Percentiles rank a stretch among this genome's conserved stretches.
These are phyloP conservation scores for Asobara japonica DNA, from an alignment of 1,140 invertebrate species.

Conservation along the genomic window DNA sequence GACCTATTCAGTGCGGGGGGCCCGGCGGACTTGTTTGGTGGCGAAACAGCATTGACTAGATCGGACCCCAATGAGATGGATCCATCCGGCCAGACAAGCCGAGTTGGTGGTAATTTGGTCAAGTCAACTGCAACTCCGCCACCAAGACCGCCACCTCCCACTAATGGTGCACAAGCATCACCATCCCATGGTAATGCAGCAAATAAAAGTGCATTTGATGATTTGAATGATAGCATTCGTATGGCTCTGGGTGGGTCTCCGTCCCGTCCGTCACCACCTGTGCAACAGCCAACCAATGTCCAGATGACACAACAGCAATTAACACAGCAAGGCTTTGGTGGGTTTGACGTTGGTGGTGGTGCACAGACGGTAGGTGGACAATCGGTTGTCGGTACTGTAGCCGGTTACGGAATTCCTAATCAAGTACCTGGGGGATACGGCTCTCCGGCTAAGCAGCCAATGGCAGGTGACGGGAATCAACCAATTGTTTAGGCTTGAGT, in stretches of 20 bases:
- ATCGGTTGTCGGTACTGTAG: conserved; percentile 40
- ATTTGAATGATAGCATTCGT: conserved; percentile 76
- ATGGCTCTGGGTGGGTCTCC: conserved; percentile 75
- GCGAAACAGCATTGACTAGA: conserved; percentile 57
- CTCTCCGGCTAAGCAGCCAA: conserved; percentile 71
- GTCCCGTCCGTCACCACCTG: conserved; percentile 58
- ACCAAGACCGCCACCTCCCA: conserved; percentile 67
- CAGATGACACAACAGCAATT: conserved; percentile 53
- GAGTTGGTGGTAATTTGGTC: conserved; percentile 47
- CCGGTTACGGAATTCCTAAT: conserved; percentile 52
- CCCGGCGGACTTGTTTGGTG: conserved; percentile 63
- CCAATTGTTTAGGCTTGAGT: conserved; percentile 21
- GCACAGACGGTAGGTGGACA: conserved; percentile 42
- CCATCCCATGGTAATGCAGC: conserved; percentile 48
- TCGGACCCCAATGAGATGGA: conserved; percentile 50
- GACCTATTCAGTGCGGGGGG: conserved; percentile 61
- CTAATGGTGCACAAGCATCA: conserved; percentile 61
- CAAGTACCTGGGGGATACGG: conserved; percentile 68
- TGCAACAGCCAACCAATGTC: conserved; percentile 53
- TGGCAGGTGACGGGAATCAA: conserved; percentile 63
- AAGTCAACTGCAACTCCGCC: conserved; percentile 64
- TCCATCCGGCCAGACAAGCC: conserved; percentile 38
- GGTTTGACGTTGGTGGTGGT: conserved; percentile 32
- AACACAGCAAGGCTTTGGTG: conserved; percentile 49
- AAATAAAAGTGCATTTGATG: conserved; percentile 75